A percentile compares a stretch with the other conserved stretches of the same genome.
phyloP scores from a whole-genome alignment of 2,888 invertebrate species.

The Hirtodrosophila duncani region DNA sequence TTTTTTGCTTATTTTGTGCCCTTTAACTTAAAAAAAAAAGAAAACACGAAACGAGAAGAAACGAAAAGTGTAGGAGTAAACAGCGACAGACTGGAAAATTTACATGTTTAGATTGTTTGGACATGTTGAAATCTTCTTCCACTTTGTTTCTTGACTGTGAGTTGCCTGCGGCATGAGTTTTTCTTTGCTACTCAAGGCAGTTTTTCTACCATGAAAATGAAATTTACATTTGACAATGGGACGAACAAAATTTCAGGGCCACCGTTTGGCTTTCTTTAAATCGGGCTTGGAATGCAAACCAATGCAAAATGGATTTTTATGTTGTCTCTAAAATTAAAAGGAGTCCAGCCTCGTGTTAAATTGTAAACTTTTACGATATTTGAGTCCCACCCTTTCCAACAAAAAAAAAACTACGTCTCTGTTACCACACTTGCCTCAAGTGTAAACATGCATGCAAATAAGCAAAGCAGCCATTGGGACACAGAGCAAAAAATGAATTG shows the following conservation, averaged over 20 bases:
- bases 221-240: constrained; percentile 69
- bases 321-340: no score
- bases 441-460: constrained; percentile 49
- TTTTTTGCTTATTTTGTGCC: constrained; percentile 32
- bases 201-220: constrained; percentile 47
- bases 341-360: no score
- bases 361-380: no score
- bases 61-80: constrained; percentile 21
- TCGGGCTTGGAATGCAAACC: not conserved
- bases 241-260: constrained; percentile 17
- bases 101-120: constrained; percentile 70
- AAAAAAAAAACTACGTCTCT: constrained; percentile 1
- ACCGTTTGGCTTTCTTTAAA: constrained; percentile 7
- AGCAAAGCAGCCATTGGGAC: constrained; percentile 23
- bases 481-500: constrained; percentile 20
- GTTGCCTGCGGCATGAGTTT: constrained; percentile 45
- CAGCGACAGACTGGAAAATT: constrained; percentile 75
- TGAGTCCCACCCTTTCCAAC: no score
- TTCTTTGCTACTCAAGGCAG: constrained; percentile 13
- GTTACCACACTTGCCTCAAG: constrained; percentile 33
- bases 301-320: no score
- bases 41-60: constrained; percentile 2
- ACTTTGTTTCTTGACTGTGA: no score
- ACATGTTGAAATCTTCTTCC: constrained; percentile 73
- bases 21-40: constrained; percentile 19